These are phyloP conservation scores for Ochropleura leucogaster DNA, from an alignment of 2,888 invertebrate genomes.

Conservation along the genomic window DNA sequence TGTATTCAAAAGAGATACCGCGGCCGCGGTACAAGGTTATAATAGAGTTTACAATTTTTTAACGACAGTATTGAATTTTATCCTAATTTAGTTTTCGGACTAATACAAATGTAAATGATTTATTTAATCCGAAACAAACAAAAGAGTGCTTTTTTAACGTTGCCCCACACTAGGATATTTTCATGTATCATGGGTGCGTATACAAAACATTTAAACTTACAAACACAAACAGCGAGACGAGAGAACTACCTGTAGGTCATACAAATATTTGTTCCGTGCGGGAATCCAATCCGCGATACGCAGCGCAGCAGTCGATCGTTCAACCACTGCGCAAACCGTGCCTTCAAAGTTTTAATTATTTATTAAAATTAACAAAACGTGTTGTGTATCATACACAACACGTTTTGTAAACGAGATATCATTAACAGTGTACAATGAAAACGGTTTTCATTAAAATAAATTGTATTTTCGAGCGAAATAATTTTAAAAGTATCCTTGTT, in stretches of 20 bases:
- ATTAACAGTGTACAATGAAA: neutral
- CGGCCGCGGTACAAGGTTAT: no score
- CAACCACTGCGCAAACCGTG: no score
- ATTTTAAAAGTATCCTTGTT: neutral
- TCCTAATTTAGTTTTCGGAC: neutral
- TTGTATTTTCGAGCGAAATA: neutral
- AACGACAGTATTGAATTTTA: neutral
- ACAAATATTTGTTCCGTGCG: no score
- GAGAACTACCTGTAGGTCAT: no score
- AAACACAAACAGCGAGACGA: no score
- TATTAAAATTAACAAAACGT: conserved; percentile 22
- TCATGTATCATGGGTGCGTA: no score
- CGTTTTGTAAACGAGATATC: neutral
- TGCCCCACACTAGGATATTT: no score
- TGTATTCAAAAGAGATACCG: no score
- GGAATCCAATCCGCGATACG: no score
- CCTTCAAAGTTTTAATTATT: no score
- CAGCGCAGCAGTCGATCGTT: no score
- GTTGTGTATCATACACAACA: neutral
- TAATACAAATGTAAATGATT: neutral
- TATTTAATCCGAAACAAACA: neutral
- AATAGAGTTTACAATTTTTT: neutral
- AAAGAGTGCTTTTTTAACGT: neutral
- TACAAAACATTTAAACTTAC: no score
- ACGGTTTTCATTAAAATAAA: conserved; percentile 1